Evolutionary conservation across 2,888 invertebrate genomes (phyloP), one percentile per base, ranked within the genome.

Genomic region (Nemotelus nigrinus): DNA sequence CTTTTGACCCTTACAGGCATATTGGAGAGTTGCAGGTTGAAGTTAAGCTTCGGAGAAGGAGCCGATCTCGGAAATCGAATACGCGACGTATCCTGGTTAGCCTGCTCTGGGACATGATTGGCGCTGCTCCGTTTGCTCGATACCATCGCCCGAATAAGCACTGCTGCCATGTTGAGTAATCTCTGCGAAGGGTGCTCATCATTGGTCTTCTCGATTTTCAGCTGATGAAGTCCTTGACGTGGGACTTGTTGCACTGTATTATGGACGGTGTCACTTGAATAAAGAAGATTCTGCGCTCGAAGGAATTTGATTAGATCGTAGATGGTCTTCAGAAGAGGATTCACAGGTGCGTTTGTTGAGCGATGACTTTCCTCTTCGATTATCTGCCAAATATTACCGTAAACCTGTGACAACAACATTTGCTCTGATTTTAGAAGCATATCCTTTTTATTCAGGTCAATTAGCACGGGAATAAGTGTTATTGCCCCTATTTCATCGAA

Each of bases 401-500:
- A 80, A n/a, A 80, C 77, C 48, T 77, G 58, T 25, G 80, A 77
- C 7, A 80, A 41, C 10, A 71, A 3, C 7, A n/a, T 39, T 63
- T 70, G 58, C 44, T 80, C 80, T n/a, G 68, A 70, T 5, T 25
- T 48, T 2, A 71, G 67, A 39, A 80, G 55, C 45, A 72, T 41
- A 4, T 71, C 74, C 7, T 39, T 10, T 60, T 76, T 64, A n/a
- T 74, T 77, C 45, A 80, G 77, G 7, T 76, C 78, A 53, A 80
- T 78, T 2, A 80, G 77, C 0, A 72, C 45, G 44, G 80, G 80
- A 44, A 80, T 80, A 5, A 80, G 39, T n/a, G 68, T 55, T 39
- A 80, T 55, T 8, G 64, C 78, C 53, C 78, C 79, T 44, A 79
- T 60, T 76, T 80, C 80, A 64, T 80, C 76, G 65, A 80, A 80